Conservation (phyloP, 1,140 invertebrate genomes). For the Platorchestia sp. region DNA sequence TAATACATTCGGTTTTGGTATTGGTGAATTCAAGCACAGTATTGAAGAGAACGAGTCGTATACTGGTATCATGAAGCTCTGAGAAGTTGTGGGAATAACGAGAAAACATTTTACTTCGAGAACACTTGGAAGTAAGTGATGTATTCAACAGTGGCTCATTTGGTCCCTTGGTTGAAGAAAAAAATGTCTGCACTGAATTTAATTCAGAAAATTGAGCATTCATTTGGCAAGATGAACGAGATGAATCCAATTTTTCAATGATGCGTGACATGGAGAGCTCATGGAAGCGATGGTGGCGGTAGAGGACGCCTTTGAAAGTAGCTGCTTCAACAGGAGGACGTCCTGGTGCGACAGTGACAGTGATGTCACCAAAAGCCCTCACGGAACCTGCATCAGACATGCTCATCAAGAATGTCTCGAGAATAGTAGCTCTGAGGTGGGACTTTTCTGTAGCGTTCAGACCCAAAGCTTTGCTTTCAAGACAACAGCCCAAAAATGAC, state of each 20-base stretch:
- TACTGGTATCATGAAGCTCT: neutral
- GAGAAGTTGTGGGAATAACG: conserved; percentile 15
- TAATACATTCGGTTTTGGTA: neutral
- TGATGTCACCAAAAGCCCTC: neutral
- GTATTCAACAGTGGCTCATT: neutral
- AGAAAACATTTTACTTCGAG: neutral
- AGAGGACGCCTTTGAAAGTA: conserved; percentile 18
- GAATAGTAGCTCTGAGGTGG: neutral
- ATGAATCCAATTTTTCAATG: neutral
- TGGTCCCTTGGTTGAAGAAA: neutral
- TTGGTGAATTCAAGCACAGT: neutral
- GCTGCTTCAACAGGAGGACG: neutral
- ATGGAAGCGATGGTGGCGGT: conserved; percentile 5
- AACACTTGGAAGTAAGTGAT: neutral
- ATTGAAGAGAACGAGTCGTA: neutral
- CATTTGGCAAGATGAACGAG: neutral
- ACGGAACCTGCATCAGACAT: neutral
- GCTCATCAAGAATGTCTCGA: neutral
- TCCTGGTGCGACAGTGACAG: neutral
- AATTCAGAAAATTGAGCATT: neutral
- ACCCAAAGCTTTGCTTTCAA: neutral
- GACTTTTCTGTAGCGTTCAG: neutral
- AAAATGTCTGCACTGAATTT: neutral
- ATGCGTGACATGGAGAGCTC: conserved; percentile 11
- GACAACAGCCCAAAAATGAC: neutral